Conservation (phyloP, 2,888 invertebrate species). For the Ochlodes sylvanus region DNA sequence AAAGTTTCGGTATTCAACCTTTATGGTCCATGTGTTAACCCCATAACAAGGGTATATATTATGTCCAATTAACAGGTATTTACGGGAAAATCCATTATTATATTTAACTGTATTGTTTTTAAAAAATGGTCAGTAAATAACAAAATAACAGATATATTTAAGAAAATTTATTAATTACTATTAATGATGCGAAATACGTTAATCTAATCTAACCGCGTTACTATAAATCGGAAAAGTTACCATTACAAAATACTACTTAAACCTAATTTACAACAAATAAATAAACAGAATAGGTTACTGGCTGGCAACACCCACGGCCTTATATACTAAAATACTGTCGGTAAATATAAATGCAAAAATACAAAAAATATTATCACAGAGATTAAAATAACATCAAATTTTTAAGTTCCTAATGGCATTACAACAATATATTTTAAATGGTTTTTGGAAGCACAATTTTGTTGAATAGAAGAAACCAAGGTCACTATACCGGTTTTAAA, state of each 20-base stretch:
- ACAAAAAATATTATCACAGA: conserved; percentile 68
- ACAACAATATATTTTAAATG: conserved; percentile 14
- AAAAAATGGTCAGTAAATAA: conserved; percentile 60
- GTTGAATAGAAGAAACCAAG: conserved; percentile 51
- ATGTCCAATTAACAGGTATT: conserved; percentile 55
- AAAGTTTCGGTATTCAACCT: conserved; percentile 57
- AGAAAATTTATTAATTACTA: conserved; percentile 29
- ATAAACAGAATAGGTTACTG: conserved; percentile 43
- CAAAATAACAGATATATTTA: conserved; percentile 56
- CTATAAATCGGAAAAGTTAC: conserved; percentile 18
- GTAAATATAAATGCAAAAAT: conserved; percentile 52
- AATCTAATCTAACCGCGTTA: conserved; percentile 11
- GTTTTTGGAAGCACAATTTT: conserved; percentile 55
- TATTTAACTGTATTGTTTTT: conserved; percentile 52
- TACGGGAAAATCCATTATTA: conserved; percentile 46
- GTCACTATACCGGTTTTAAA: conserved; percentile 60
- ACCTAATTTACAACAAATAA: conserved; percentile 5
- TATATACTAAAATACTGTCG: conserved; percentile 64
- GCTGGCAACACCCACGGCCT: conserved; percentile 59
- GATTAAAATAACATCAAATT: conserved; percentile 52
- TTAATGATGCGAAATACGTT: conserved; percentile 13
- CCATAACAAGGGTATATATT: conserved; percentile 64
- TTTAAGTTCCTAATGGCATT: conserved; percentile 36
- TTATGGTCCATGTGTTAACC: conserved; percentile 61
- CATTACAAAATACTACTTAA: conserved; percentile 9